A percentile compares a stretch with the other conserved stretches of the same genome.
These are phyloP conservation scores for Microctenopoma lineatum DNA, from an alignment of 2,797 vertebrate genomes.

Conservation along the genomic window DNA sequence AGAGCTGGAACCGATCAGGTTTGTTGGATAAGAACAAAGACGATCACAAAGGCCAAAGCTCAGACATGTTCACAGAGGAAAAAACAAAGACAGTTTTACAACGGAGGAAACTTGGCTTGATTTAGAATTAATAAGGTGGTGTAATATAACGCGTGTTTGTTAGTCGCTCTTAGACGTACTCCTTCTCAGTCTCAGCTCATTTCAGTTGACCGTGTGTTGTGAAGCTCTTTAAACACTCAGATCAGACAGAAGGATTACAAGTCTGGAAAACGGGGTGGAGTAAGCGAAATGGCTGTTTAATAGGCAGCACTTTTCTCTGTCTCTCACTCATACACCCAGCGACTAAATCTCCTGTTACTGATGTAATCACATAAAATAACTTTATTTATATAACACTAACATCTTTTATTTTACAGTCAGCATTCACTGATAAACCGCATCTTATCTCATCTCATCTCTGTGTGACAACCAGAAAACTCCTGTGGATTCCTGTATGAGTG, in stretches of 20 bases:
- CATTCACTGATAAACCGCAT: constrained; percentile 29
- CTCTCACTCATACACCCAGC: constrained; percentile 3
- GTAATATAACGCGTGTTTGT: background rate
- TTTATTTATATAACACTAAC: constrained; percentile 30
- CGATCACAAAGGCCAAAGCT: constrained; percentile 18
- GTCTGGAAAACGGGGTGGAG: constrained; percentile 74
- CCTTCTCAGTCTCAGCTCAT: constrained; percentile 37
- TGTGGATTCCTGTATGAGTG: background rate
- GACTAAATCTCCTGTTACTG: constrained; percentile 1
- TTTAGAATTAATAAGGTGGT: background rate
- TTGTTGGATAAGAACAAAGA: constrained; percentile 26
- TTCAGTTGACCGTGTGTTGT: constrained; percentile 32
- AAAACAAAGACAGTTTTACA: constrained; percentile 1
- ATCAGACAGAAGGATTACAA: constrained; percentile 68
- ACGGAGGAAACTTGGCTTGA: background rate
- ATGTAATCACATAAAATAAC: constrained; percentile 47
- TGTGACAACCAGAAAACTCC: background rate
- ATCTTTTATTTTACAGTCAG: constrained; percentile 17
- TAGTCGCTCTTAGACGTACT: background rate
- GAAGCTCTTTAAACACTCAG: constrained; percentile 58
- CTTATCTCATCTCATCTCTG: background rate
- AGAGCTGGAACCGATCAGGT: constrained; percentile 18
- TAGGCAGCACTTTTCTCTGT: constrained; percentile 51
- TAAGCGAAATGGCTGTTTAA: constrained; percentile 59
- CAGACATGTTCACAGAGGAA: constrained; percentile 17